phyloP scores from a whole-genome alignment of 2,113 vertebrate species.

The Epinephelus cyanopodus region DNA sequence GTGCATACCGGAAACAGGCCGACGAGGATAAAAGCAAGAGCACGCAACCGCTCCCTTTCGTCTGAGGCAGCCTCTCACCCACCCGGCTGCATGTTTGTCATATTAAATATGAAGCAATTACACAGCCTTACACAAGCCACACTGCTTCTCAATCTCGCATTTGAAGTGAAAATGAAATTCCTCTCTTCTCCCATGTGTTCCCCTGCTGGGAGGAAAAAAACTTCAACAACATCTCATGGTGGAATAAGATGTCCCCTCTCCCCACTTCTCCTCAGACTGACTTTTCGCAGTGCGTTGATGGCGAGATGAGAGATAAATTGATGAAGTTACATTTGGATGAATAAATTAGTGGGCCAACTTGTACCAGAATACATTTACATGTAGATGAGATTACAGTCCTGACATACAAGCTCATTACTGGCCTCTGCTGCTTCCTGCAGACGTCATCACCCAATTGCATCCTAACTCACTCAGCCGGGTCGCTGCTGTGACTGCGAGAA shows the following conservation, averaged over 20 bases:
- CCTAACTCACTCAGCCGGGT: slow-evolving; percentile 56
- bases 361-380: slow-evolving; percentile 75
- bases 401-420: slow-evolving; percentile 71
- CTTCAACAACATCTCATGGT: slow-evolving; percentile 1
- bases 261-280: neutral
- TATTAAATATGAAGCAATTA: slow-evolving; percentile 83
- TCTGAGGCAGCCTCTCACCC: slow-evolving; percentile 60
- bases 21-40: slow-evolving; percentile 68
- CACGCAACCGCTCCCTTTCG: slow-evolving; percentile 55
- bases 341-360: slow-evolving; percentile 72
- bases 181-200: slow-evolving; percentile 8
- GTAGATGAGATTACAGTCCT: slow-evolving; percentile 66
- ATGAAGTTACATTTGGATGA: slow-evolving; percentile 67
- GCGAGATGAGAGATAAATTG: slow-evolving; percentile 57
- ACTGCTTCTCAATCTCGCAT: slow-evolving; percentile 49
- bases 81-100: slow-evolving; percentile 64
- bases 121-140: slow-evolving; percentile 58
- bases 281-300: slow-evolving; percentile 23
- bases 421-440: slow-evolving; percentile 43
- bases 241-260: neutral
- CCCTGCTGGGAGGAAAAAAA: slow-evolving; percentile 10
- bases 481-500: slow-evolving; percentile 46
- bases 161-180: slow-evolving; percentile 28
- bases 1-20: slow-evolving; percentile 77
- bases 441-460: slow-evolving; percentile 54